Conservation (phyloP, 1,140 invertebrate species). For the Parasteatoda tepidariorum region DNA sequence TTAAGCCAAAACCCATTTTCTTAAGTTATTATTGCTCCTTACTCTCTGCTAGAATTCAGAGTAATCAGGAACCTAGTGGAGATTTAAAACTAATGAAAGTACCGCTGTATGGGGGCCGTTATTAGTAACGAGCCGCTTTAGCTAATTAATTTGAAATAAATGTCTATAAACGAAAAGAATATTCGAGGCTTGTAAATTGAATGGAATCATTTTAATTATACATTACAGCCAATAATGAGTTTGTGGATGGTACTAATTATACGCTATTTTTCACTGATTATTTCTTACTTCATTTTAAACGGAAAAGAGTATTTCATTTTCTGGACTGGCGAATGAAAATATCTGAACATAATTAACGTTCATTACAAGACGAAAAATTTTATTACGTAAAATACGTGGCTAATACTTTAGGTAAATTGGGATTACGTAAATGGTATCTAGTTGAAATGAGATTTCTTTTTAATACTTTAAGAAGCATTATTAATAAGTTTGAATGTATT, state of each 20-base stretch:
- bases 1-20: background rate
- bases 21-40: background rate
- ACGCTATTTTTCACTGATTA: background rate
- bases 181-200: background rate
- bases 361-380: too few relatives aligned
- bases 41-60: background rate
- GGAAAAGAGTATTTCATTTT: background rate
- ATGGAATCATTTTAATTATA: background rate
- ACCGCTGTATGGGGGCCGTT: background rate
- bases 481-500: too few relatives aligned
- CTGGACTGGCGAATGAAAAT: too few relatives aligned
- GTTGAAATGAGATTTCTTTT: too few relatives aligned
- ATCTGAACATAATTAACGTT: too few relatives aligned
- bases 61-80: background rate
- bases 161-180: background rate
- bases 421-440: too few relatives aligned
- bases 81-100: background rate
- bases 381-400: too few relatives aligned
- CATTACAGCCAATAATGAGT: background rate
- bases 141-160: background rate
- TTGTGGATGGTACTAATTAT: background rate
- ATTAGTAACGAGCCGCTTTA: background rate
- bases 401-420: too few relatives aligned
- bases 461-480: too few relatives aligned
- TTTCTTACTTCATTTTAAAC: background rate